phyloP scores from a whole-genome alignment of 2,113 vertebrate species.

The Rhabdornis inornatus region DNA sequence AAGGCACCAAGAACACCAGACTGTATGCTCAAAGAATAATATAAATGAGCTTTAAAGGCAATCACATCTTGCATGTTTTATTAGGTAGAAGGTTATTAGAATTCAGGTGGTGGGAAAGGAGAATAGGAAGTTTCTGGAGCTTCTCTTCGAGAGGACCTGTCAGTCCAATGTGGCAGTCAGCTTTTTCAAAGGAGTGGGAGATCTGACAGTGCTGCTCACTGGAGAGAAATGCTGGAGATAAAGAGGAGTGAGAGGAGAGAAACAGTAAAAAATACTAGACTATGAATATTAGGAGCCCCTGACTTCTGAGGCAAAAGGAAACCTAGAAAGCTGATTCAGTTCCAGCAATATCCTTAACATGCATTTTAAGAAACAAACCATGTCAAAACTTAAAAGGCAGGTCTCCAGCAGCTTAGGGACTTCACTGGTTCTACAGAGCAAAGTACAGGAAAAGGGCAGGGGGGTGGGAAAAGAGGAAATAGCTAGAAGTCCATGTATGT shows the following conservation, averaged over 20 bases:
- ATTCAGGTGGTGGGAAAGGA: not conserved
- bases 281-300: not conserved
- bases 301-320: not conserved
- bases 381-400: not conserved
- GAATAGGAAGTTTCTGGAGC: not conserved
- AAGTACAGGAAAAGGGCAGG: not conserved
- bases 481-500: not conserved
- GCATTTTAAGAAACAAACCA: not conserved
- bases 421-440: not conserved
- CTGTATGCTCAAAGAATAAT: not conserved
- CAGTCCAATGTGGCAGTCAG: constrained; percentile 4
- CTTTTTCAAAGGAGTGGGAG: not conserved
- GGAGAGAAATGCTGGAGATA: not conserved
- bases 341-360: not conserved
- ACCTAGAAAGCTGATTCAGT: not conserved
- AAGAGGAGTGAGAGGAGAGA: not conserved
- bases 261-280: not conserved
- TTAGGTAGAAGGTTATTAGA: not conserved
- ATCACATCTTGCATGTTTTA: not conserved
- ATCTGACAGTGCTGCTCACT: not conserved
- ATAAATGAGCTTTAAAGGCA: constrained; percentile 2
- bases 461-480: not conserved
- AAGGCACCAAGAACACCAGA: not conserved
- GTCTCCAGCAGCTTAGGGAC: not conserved
- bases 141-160: not conserved